Conservation (phyloP, 2,888 invertebrate genomes). For the Philereme transversata region DNA sequence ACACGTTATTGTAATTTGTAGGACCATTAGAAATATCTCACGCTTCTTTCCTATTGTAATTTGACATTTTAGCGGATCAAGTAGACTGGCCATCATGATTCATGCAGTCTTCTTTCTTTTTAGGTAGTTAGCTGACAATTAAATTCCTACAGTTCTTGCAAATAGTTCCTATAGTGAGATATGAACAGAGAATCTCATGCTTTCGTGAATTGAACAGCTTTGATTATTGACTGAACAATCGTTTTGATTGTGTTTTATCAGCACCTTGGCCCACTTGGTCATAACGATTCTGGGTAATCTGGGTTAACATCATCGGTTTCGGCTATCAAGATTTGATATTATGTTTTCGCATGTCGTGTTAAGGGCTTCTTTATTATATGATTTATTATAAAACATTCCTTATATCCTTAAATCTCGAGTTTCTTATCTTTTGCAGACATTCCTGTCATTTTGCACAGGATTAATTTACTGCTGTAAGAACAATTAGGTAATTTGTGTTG, state of each 20-base stretch:
- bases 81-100: too few relatives aligned
- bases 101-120: too few relatives aligned
- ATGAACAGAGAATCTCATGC: not conserved
- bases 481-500: too few relatives aligned
- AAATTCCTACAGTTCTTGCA: too few relatives aligned
- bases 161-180: not conserved
- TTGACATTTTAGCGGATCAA: too few relatives aligned
- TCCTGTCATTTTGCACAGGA: too few relatives aligned
- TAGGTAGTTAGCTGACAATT: too few relatives aligned
- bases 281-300: constrained; percentile 5
- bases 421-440: not conserved
- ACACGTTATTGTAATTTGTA: too few relatives aligned
- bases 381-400: not conserved
- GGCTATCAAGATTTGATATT: not conserved
- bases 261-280: constrained; percentile 44
- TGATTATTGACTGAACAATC: constrained; percentile 31
- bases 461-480: too few relatives aligned
- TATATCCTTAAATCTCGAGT: not conserved
- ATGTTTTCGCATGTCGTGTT: not conserved
- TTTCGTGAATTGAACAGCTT: constrained; percentile 23
- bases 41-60: too few relatives aligned
- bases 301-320: constrained; percentile 12
- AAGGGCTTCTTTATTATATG: not conserved
- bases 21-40: constrained; percentile 4
- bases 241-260: constrained; percentile 43